Base-by-base conservation (phyloP, 2,113 vertebrate species). In the Festucalex cinctus region DNA sequence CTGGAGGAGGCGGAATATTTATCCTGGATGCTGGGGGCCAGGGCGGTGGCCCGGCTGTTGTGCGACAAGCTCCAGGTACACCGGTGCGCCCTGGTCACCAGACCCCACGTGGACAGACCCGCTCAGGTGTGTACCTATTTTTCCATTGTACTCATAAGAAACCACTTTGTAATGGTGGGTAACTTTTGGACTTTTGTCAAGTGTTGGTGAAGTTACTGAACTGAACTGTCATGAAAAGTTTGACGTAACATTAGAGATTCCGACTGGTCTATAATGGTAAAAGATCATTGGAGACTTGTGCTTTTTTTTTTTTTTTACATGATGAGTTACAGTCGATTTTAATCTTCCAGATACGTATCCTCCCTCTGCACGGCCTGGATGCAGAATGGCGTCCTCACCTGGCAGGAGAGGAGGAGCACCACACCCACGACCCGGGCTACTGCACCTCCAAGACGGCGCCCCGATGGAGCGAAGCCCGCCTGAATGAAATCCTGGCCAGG, bases 321-420 rank as follows among this genome's bases (percentile, higher is more conserved):
- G 19, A 12, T 48, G 46, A 20, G 19, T 48, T 48, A 9, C 19
- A 2, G 17, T 6, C 7, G 7, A 2, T 56, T n/a, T 12, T 24
- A 53, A 53, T 53, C 51, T 59, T 19, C 3, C 73, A 89, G 81
- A 85, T 92, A 53, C 68, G 72, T 16, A 10, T 93, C 13, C 76
- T 92, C 19, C 92, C 92, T 0, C 83, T 93, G 1, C 91, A 92
- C 6, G 90, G 91, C 0, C 70, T 92, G 66, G 81, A 83, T n/a
- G 73, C 77, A 3, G 73, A 74, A 7, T 93, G 92, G 92, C 76
- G 65, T 14, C 88, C 91, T 53, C 88, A 91, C 68, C 70, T 90
- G 39, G 88, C 90, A 0, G 85, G 73, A 36, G 77, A 90, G 0
- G 88, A 90, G 36, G 88, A 89, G 44, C 81, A 92, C 79, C 80